Base-by-base conservation (phyloP, 2,113 vertebrate genomes). In the Kryptolebias marmoratus region DNA sequence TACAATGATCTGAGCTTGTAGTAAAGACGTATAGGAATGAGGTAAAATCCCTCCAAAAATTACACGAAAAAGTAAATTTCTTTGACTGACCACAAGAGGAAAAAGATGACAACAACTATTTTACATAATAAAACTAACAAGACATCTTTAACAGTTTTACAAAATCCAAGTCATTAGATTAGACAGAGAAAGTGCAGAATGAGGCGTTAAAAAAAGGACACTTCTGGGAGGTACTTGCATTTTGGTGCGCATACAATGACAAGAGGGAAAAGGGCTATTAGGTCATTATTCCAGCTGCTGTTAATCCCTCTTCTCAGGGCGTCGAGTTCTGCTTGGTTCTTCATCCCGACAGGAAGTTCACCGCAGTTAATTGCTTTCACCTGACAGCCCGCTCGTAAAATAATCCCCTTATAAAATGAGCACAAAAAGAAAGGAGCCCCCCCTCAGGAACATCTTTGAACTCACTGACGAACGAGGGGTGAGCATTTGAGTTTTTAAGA, bases 351-450 rank as follows among this genome's bases (percentile, higher is more conserved):
- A 84, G 77, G 68, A 69, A 80, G 75, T 72, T 86, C 70, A 61
- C 39, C 53, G 67, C 49, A 66, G 73, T 66, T 83, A 87, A 88
- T 87, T 89, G 73, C 81, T 83, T 87, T 80, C 69, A 75, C 68
- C 77, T 66, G 68, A 82, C 59, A 59, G 83, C 61, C 36, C 57
- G 8, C 54, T 22, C 66, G 27, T 53, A 85, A 75, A 85, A 77
- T 81, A 81, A 84, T 80, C 75, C 59, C 39, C 18, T 62, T 82
- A 76, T 8, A 77, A 80, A 68, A 82, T 16, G 64, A 49, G 71
- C 39, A 16, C 39, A 60, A 64, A 22, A 74, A 48, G 11, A 58
- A 54, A 42, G 1, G 5, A 62, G 36, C n/a, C 7, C 12, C 52
- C 18, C 18, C 27, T 22, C 12, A 5, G 32, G 54, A 75, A 48